Percentiles rank a stretch among this genome's conserved stretches.
These are phyloP conservation scores for Clarias fuscus DNA, from an alignment of 2,797 vertebrate genomes.

Conservation along the genomic window DNA sequence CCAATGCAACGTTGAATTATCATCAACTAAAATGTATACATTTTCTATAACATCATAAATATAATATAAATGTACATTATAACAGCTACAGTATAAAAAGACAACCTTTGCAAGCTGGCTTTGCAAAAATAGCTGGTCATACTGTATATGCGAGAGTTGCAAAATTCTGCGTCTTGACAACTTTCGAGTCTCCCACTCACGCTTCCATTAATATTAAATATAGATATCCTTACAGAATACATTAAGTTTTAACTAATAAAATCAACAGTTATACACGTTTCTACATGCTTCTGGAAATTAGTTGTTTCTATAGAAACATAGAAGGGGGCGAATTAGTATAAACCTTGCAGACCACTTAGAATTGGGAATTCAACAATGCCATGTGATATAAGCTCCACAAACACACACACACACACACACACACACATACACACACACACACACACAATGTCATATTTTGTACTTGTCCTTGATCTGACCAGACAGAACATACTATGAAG, in stretches of 20 bases:
- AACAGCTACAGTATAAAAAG: neutral
- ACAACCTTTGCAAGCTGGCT: neutral
- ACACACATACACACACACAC: no score
- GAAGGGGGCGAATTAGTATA: no score
- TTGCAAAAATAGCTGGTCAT: neutral
- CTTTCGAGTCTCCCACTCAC: neutral
- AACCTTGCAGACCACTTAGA: neutral
- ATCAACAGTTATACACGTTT: neutral
- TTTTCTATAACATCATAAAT: no score
- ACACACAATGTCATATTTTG: neutral
- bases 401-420: no score
- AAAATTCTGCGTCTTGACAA: neutral
- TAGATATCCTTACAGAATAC: neutral
- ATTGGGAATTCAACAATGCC: neutral
- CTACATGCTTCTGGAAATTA: no score
- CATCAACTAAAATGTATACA: no score
- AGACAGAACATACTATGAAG: neutral
- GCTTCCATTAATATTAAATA: neutral
- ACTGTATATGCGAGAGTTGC: neutral
- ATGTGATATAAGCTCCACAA: neutral
- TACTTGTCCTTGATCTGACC: neutral
- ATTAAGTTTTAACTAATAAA: neutral
- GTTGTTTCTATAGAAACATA: neutral
- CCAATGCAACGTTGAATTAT: no score
- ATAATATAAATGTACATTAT: neutral